These are phyloP conservation scores for Trachymyrmex cornetzi DNA, from an alignment of 1,140 invertebrate species.

Conservation along the genomic window DNA sequence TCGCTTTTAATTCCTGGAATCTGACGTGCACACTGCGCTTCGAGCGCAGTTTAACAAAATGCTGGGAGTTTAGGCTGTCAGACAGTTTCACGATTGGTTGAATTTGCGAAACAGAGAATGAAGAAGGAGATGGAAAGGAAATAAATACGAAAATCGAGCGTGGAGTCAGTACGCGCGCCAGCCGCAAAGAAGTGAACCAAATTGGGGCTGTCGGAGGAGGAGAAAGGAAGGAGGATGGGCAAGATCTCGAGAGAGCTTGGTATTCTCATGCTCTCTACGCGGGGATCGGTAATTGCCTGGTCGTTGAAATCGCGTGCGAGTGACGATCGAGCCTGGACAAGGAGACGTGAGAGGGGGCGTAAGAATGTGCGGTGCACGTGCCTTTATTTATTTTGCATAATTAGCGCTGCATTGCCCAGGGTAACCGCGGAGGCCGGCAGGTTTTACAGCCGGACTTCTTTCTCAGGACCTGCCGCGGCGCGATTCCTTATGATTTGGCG, in stretches of 20 bases:
- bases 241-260: constrained; percentile 15
- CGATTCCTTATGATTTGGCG: constrained; percentile 35
- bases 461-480: constrained; percentile 9
- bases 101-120: constrained; percentile 16
- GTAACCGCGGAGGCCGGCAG: constrained; percentile 65
- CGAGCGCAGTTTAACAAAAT: neutral
- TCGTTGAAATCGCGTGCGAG: constrained; percentile 79
- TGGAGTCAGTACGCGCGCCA: neutral
- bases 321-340: constrained; percentile 46
- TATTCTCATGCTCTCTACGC: constrained; percentile 69
- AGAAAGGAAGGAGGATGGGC: neutral
- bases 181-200: neutral
- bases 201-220: neutral
- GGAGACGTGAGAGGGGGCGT: constrained; percentile 64
- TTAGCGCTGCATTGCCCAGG: constrained; percentile 72
- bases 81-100: neutral
- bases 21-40: neutral
- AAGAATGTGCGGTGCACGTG: constrained; percentile 79
- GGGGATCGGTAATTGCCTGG: constrained; percentile 77
- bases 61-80: constrained; percentile 21
- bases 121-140: neutral
- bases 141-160: constrained; percentile 53
- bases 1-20: constrained; percentile 29
- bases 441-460: constrained; percentile 52
- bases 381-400: constrained; percentile 84